Base-by-base conservation (phyloP, 2,113 vertebrate genomes). In the Albula goreensis region DNA sequence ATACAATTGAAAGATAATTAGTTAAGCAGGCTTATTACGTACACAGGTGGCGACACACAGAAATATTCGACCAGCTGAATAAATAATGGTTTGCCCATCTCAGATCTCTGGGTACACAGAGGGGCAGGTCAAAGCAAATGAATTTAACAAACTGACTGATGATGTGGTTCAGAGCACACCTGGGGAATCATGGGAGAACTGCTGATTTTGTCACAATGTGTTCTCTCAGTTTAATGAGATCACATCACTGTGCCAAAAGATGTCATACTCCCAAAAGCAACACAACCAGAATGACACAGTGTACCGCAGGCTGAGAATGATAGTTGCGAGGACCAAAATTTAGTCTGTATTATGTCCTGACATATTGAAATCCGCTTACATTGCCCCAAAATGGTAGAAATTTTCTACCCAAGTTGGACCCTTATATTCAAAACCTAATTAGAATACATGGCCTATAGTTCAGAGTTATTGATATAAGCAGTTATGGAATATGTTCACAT, bases 1-100 rank as follows among this genome's bases (percentile, higher is more conserved):
- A 31, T 74, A 31, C 70, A 74, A 74, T 74, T 74, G 70, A 74
- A 74, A 74, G 5, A n/a, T 74, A 74, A 74, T 74, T 74, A 74
- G 5, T 31, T 9, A 74, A 74, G 70, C 70, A 31, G 70, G 6
- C 25, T 74, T 74, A 74, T 10, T 31, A n/a, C 17, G 70, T 9
- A 74, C 70, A 74, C 70, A 74, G 70, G 70, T 74, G n/a, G 70
- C 9, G 70, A 10, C 25, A 74, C 70, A 10, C 22, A 9, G 10
- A 19, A 11, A 74, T n/a, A 74, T 74, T 25, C n/a, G 8, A 74
- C 22, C 70, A 9, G 70, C 22, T 22, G 8, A 2, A 25, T 74
- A 31, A 7, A 31, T 31, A 5, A 74, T 5, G 5, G 70, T 74
- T 9, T 74, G 70, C n/a, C 70, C n/a, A 10, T 22, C 70, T 74